Percentiles rank a stretch among this genome's conserved stretches.
These are phyloP conservation scores for Fopius arisanus DNA, from an alignment of 1,140 invertebrate genomes.

Conservation along the genomic window DNA sequence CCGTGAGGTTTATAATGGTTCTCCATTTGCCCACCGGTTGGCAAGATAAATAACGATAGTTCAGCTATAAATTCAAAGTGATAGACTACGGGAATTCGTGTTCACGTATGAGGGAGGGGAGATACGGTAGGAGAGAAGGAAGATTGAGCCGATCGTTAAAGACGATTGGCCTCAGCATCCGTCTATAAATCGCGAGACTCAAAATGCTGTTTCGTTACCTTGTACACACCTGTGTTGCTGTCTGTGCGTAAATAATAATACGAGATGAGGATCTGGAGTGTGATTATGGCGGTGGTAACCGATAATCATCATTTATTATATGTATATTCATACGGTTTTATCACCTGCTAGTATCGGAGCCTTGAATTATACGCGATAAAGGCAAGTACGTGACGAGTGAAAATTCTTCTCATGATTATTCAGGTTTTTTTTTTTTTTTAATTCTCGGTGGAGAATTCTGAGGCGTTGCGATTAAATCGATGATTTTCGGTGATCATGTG, in stretches of 20 bases:
- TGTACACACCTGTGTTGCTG: background rate
- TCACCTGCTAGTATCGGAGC: background rate
- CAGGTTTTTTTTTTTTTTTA: background rate
- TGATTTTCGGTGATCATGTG: no score
- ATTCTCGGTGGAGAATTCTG: background rate
- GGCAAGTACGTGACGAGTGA: slow-evolving; percentile 20
- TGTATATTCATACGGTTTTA: slow-evolving; percentile 22
- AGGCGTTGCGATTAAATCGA: no score
- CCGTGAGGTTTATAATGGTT: background rate
- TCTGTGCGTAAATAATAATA: slow-evolving; percentile 19
- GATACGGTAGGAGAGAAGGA: background rate
- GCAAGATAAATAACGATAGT: background rate
- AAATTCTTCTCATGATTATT: background rate
- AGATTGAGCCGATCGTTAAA: background rate
- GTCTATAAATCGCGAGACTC: slow-evolving; percentile 1
- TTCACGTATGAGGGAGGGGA: background rate
- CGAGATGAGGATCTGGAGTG: background rate
- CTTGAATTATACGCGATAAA: slow-evolving; percentile 16
- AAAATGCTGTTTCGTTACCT: background rate
- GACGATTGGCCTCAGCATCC: background rate
- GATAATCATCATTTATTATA: slow-evolving; percentile 29
- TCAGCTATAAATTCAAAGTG: background rate
- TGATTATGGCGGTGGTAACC: slow-evolving; percentile 12
- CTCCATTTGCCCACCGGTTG: background rate
- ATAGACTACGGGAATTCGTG: background rate